A percentile compares a stretch with the other conserved stretches of the same genome.
Evolutionary conservation across 2,888 invertebrate species (phyloP).

Genomic region (Bembecia ichneumoniformis): DNA sequence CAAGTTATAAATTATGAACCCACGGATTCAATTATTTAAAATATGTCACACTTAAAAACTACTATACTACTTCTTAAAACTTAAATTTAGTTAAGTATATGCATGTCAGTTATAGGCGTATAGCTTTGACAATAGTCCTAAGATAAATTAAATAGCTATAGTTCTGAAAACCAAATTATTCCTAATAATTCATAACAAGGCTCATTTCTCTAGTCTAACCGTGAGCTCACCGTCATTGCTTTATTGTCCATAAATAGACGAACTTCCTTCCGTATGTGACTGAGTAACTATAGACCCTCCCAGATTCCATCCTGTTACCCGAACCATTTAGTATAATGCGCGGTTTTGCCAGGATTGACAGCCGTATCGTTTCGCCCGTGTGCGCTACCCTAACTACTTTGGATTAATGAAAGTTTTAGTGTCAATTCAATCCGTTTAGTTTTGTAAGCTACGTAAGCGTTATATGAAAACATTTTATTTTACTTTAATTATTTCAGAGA

Average conservation of each 20-base stretch:
- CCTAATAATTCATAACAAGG: conserved; percentile 30
- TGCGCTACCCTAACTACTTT: conserved; percentile 17
- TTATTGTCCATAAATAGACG: conserved; percentile 60
- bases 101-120: too few species aligned
- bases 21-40: too few species aligned
- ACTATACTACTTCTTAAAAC: too few species aligned
- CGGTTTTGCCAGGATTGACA: conserved; percentile 66
- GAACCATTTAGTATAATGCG: conserved; percentile 69
- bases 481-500: too few species aligned
- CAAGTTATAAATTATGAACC: too few species aligned
- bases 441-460: background rate
- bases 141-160: too few species aligned
- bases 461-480: too few species aligned
- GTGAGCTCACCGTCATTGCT: conserved; percentile 41
- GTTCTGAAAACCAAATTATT: too few species aligned
- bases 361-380: conserved; percentile 18
- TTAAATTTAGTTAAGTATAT: too few species aligned
- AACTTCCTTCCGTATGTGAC: conserved; percentile 33
- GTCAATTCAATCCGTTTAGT: conserved; percentile 6
- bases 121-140: too few species aligned
- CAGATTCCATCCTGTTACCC: conserved; percentile 44
- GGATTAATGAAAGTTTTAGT: conserved; percentile 49
- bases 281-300: conserved; percentile 57
- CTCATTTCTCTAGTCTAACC: conserved; percentile 33
- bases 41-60: too few species aligned